A percentile compares a stretch with the other conserved stretches of the same genome.
These are phyloP conservation scores for Sphaeramia orbicularis DNA, from an alignment of 2,797 vertebrate species.

Conservation along the genomic window DNA sequence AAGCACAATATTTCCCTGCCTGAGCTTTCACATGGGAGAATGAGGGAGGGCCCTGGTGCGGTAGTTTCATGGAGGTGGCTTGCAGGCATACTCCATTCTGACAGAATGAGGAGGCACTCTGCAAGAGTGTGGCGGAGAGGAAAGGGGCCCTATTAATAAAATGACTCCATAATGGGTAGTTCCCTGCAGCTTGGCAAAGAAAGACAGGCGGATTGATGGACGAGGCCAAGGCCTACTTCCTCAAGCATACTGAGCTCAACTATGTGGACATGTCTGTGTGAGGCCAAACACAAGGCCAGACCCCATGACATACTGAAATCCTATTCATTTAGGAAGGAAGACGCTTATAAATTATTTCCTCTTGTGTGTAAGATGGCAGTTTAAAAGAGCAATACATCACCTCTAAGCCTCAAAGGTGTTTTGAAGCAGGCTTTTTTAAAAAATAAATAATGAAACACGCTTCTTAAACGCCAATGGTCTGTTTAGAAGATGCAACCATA, in stretches of 20 bases:
- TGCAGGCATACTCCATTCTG: conserved; percentile 83
- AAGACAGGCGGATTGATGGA: conserved; percentile 82
- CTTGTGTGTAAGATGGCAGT: conserved; percentile 35
- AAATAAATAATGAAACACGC: conserved; percentile 23
- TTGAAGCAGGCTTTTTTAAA: conserved; percentile 19
- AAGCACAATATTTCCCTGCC: conserved; percentile 82
- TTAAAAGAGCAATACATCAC: conserved; percentile 31
- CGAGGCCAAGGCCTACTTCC: conserved; percentile 78
- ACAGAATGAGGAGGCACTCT: conserved; percentile 83
- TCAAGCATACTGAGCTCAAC: conserved; percentile 74
- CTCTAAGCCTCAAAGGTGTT: conserved; percentile 7
- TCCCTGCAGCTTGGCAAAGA: conserved; percentile 80
- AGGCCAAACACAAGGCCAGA: conserved; percentile 60
- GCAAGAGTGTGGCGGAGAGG: conserved; percentile 78
- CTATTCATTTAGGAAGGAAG: conserved; percentile 56
- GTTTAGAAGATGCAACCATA: conserved; percentile 27
- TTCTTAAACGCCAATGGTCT: conserved; percentile 33
- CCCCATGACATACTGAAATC: conserved; percentile 49
- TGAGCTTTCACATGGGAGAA: conserved; percentile 76
- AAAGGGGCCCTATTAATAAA: conserved; percentile 85
- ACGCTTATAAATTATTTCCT: conserved; percentile 51
- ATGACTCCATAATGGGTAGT: conserved; percentile 83
- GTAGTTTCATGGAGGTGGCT: conserved; percentile 82
- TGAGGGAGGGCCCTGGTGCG: conserved; percentile 74
- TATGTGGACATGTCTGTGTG: conserved; percentile 70